phyloP scores from a whole-genome alignment of 2,888 invertebrate species.

The Calliphora vomitoria region DNA sequence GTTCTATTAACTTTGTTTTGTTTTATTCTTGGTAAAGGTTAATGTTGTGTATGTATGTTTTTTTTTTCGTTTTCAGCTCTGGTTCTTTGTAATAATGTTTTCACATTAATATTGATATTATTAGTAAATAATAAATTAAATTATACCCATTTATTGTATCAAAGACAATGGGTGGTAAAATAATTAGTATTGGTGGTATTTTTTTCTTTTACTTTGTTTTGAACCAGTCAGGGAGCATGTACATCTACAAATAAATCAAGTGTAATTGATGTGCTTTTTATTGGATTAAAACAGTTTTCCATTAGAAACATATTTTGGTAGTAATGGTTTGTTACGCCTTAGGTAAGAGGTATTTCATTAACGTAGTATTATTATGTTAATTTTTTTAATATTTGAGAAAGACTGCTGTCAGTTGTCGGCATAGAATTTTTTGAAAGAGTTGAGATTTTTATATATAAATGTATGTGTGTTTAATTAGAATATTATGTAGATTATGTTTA shows the following conservation, averaged over 20 bases:
- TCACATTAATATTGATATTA: slow-evolving; percentile 61
- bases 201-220: slow-evolving; percentile 2
- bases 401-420: neutral
- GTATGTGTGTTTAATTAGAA: too few relatives aligned
- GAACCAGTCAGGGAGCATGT: neutral
- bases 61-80: neutral
- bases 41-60: slow-evolving; percentile 36
- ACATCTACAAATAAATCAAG: neutral
- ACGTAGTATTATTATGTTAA: neutral
- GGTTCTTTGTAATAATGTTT: slow-evolving; percentile 52
- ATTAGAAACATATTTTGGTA: neutral
- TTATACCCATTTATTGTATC: slow-evolving; percentile 31
- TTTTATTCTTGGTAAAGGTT: slow-evolving; percentile 14
- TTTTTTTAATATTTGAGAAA: neutral
- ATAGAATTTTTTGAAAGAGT: neutral
- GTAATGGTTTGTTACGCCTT: neutral
- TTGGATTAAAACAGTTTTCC: neutral
- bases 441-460: neutral
- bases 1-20: slow-evolving; percentile 8
- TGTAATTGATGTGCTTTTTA: neutral
- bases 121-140: slow-evolving; percentile 61
- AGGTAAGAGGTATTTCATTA: neutral
- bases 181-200: slow-evolving; percentile 14
- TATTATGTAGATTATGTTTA: too few relatives aligned
- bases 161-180: slow-evolving; percentile 58